phyloP scores from a whole-genome alignment of 2,797 vertebrate species.

The Mormyrus proboscirostris region DNA sequence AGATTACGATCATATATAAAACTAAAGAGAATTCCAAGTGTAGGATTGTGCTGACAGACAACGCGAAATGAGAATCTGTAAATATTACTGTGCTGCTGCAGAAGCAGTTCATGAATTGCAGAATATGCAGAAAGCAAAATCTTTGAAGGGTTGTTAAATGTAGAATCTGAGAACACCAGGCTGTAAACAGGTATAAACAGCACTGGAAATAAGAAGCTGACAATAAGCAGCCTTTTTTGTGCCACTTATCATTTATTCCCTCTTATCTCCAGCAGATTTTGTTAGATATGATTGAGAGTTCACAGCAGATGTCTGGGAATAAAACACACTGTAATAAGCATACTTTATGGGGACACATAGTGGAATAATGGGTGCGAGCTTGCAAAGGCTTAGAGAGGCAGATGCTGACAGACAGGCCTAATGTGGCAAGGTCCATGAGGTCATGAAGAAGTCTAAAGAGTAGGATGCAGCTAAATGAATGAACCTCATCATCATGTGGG shows the following conservation, averaged over 20 bases:
- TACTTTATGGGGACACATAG: neutral
- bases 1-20: conserved; percentile 25
- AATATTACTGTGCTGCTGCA: neutral
- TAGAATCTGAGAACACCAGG: neutral
- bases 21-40: conserved; percentile 24
- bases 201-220: neutral
- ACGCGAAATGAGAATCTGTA: neutral
- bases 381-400: neutral
- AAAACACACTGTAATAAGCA: neutral
- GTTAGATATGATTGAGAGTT: neutral
- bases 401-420: neutral
- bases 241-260: neutral
- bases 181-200: neutral
- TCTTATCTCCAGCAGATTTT: neutral
- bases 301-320: neutral
- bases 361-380: neutral
- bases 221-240: neutral
- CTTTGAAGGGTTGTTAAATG: neutral
- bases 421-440: neutral
- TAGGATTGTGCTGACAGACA: neutral
- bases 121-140: neutral
- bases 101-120: neutral
- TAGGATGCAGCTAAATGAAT: neutral
- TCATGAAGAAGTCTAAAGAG: neutral
- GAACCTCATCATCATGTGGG: neutral